Evolutionary conservation across 2,888 invertebrate genomes (phyloP).

Genomic region (Ophioninae sp.): DNA sequence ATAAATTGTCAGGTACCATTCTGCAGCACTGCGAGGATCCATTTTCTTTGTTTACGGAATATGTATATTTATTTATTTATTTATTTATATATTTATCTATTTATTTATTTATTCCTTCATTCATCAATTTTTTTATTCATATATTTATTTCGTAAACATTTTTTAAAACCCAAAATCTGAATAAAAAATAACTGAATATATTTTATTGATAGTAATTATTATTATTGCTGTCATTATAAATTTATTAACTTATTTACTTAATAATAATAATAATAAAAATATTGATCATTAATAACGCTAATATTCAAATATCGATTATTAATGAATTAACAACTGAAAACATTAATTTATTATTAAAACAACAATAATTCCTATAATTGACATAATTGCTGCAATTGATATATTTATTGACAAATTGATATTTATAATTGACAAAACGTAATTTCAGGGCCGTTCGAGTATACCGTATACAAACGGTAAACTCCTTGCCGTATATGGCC

Average conservation of each 20-base stretch:
- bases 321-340: too few species aligned
- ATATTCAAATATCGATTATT: too few species aligned
- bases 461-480: conserved; percentile 1
- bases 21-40: conserved; percentile 19
- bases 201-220: neutral
- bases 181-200: too few species aligned
- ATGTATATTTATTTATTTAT: neutral
- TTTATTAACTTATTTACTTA: neutral
- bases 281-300: too few species aligned
- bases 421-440: conserved; percentile 16
- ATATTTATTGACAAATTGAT: neutral
- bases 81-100: neutral
- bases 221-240: neutral
- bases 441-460: conserved; percentile 26
- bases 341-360: too few species aligned
- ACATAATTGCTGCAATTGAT: too few species aligned
- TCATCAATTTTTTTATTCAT: too few species aligned
- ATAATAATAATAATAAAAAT: too few species aligned
- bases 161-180: too few species aligned
- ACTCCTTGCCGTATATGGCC: conserved; percentile 38
- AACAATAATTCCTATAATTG: too few species aligned
- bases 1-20: conserved; percentile 61
- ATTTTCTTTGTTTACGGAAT: conserved; percentile 44
- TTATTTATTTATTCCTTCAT: too few species aligned
- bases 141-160: too few species aligned